Evolutionary conservation across 2,113 vertebrate genomes (phyloP), one percentile per base, ranked within the genome.

Genomic region (Puffinus mauretanicus): DNA sequence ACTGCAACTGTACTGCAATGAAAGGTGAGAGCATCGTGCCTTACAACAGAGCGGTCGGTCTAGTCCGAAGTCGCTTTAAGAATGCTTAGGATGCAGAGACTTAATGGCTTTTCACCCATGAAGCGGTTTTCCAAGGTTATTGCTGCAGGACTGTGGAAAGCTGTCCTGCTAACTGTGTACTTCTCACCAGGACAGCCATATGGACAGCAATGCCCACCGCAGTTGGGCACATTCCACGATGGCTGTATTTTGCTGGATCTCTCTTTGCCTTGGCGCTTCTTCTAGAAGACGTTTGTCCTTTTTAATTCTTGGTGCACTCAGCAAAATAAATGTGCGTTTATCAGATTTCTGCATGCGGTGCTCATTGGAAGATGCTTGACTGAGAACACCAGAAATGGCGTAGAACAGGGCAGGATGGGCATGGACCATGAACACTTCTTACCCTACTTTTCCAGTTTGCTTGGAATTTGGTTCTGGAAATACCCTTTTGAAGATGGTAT

Each of bases 191-290:
- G 30, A 40, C 36, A 69, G 32, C 24, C 47, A 3, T 9, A 5
- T 0, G 8, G 52, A 26, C 30, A 82, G 58, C 47, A 49, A n/a
- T 29, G 65, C 70, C 40, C 54, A 36, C 24, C 2, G 0, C 22
- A 78, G 81, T 22, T 0, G 2, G 34, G 36, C 20, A 10, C 29
- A 1, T 52, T 49, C 70, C 25, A 9, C 1, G 0, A 9, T 1
- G 13, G 21, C 21, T 78, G 5, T 21, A 3, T 20, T 6, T 7
- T 11, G 13, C 36, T 76, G 46, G 19, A 58, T 40, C 40, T 62
- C 67, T 51, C 40, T 58, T 46, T 86, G 36, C 30, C 34, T 66
- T 86, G 55, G 40, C n/a, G 20, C 36, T 60, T 30, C 30, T 38
- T 77, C 34, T 38, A 42, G 26, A 34, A 38, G 10, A 32, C 30